Evolutionary conservation across 2,113 vertebrate genomes (phyloP), one percentile per base, ranked within the genome.

Genomic region (Perognathus longimembris): DNA sequence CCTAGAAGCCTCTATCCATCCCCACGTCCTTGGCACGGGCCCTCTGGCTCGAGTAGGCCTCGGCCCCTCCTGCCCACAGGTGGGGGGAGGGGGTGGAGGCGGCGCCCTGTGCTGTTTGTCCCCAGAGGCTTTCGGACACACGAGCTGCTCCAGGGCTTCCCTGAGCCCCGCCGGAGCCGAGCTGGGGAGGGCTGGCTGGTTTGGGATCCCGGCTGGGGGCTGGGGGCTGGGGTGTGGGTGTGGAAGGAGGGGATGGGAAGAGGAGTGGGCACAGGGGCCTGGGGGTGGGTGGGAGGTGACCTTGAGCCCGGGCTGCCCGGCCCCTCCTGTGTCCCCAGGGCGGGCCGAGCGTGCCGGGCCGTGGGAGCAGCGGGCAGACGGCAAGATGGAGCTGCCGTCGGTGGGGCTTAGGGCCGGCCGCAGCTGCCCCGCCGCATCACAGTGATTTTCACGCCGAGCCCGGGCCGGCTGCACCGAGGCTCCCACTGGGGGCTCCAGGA

Each of bases 361-460:
- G 17, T 73, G 73, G 32, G 90, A 95, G 85, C 83, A 84, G 85
- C 90, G 20, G 64, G 36, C 69, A 34, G 38, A 70, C n/a, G 79
- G 32, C 15, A 3, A 84, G 70, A 84, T n/a, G 1, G 70, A 76
- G 82, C 40, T 26, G 83, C 73, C 7, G 7, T 79, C 67, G 88
- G 59, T 1, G 21, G 91, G 95, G 90, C 80, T 91, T 81, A 90
- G 42, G 70, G 69, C 80, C 50, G 21, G 70, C 59, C 61, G 81
- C 93, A 91, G 95, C 95, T 93, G 93, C 71, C 89, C 69, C 10
- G 0, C 71, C 79, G 66, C 26, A 45, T 92, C 92, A 76, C 15
- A 0, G 90, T 32, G n/a, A 85, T 95, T 90, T 89, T 75, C 73
- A 94, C n/a, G 61, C 73, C 0, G 1, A 57, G 90, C 88, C 89